Evolutionary conservation across 2,888 invertebrate species (phyloP), one percentile per base, ranked within the genome.

Genomic region (Apamea sordens): DNA sequence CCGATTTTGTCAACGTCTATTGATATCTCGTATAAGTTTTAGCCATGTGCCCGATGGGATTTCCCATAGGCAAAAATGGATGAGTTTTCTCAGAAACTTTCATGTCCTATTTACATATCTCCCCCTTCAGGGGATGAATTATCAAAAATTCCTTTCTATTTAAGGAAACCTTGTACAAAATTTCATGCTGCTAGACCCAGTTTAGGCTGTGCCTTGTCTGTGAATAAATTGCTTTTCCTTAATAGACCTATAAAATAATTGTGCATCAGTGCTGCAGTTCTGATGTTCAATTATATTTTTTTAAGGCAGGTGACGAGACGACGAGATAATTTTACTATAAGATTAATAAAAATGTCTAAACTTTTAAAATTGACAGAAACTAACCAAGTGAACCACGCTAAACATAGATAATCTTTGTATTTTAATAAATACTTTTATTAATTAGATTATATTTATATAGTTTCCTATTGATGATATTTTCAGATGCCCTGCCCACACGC

Each of bases 401-500:
- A 59, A 59, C 11, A n/a, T 53, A 56, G 56, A n/a, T 11, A 56
- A 56, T 24, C 4, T n/a, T 56, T 56, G n/a, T 56, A 4, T 24
- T 56, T 24, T 10, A 24, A 4, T 24, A 53, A 53, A 28, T n/a
- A 18, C 10, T 44, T 68, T 18, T 79, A 28, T 32, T 69, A 13
- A 28, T 13, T 32, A 53, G 32, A 36, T 70, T 64, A 80, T 67
- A 64, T 86, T 90, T 84, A 84, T 90, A 83, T 88, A 84, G 70
- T 32, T 63, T 70, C 67, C 47, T 28, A 28, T 47, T 82, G 0
- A 70, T 83, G 15, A 75, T 80, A 72, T 89, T 95, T 94, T 93
- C 96, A 97, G 96, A 93, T 97, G 97, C 93, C 97, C 97, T 91
- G 97, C 97, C 88, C 97, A 97, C 92, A 97, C 96, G 85, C 97